Base-by-base conservation (phyloP, 1,140 invertebrate genomes). In the Hestina assimilis region DNA sequence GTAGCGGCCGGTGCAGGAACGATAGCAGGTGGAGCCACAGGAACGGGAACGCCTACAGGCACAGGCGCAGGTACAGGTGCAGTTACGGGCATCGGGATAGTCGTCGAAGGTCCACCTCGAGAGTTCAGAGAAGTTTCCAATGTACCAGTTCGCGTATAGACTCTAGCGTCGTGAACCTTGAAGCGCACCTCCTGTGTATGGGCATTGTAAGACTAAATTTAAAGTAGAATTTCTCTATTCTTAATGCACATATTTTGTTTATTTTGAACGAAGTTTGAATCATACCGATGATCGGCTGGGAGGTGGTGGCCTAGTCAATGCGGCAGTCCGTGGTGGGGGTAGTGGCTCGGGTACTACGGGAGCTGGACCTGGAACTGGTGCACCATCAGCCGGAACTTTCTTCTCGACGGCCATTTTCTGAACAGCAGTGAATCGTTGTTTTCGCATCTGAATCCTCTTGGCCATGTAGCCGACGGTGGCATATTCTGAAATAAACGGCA, bases 391-490 rank as follows among this genome's bases (percentile, higher is more conserved):
- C 11, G 17, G 14, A 68, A 92, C 92, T 87, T 96, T 96, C 89
- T 96, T 96, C 86, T 97, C 94, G 68, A 96, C 95, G 59, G 95
- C 94, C 86, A 97, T 94, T 89, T 97, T 97, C 83, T 96, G 95
- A 61, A 96, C 93, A 47, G 94, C 93, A 76, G 94, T 90, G 83
- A 95, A 95, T 64, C 96, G 92, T 89, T 96, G 96, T 90, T 97
- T 97, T 71, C 96, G 91, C 96, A 97, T 97, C 87, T 97, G 95
- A 85, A 98, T 97, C 84, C 96, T 91, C 90, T 97, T 98, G 58
- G 96, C 96, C 94, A 97, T 96, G 89, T 98, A 97, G 64, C 96
- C 96, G 58, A 98, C 96, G 45, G 96, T 96, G 52, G 96, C 96
- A 83, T 97, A 97, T 90, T 97, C 96, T 97, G 91, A 28, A 89